Conservation (phyloP, 2,113 vertebrate genomes). For the Urocitellus parryii region DNA sequence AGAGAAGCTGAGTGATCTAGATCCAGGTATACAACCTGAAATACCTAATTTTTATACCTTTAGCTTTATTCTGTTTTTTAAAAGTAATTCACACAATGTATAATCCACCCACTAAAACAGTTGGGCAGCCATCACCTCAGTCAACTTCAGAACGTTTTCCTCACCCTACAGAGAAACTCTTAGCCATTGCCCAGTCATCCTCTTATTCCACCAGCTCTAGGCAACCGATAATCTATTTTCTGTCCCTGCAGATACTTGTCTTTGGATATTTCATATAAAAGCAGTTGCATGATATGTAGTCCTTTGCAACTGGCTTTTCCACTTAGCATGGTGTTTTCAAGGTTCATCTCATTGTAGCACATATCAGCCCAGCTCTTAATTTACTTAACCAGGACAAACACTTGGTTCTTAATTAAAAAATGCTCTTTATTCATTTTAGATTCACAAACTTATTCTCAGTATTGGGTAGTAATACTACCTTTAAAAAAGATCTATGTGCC, state of each 20-base stretch:
- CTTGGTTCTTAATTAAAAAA: neutral
- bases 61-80: neutral
- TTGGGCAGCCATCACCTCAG: neutral
- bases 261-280: neutral
- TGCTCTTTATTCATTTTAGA: neutral
- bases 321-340: neutral
- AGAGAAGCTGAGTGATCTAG: neutral
- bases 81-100: too few species aligned
- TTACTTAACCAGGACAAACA: neutral
- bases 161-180: neutral
- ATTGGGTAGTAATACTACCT: neutral
- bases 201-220: neutral
- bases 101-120: neutral
- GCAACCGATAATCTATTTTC: neutral
- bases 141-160: neutral
- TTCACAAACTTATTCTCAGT: neutral
- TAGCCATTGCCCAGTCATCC: neutral
- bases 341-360: neutral
- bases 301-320: neutral
- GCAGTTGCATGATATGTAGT: neutral
- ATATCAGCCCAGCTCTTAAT: neutral
- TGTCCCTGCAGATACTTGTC: neutral
- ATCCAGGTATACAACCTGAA: neutral
- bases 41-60: neutral
- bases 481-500: neutral